Conservation (phyloP, 2,797 vertebrate genomes). For the Bovichtus diacanthus region DNA sequence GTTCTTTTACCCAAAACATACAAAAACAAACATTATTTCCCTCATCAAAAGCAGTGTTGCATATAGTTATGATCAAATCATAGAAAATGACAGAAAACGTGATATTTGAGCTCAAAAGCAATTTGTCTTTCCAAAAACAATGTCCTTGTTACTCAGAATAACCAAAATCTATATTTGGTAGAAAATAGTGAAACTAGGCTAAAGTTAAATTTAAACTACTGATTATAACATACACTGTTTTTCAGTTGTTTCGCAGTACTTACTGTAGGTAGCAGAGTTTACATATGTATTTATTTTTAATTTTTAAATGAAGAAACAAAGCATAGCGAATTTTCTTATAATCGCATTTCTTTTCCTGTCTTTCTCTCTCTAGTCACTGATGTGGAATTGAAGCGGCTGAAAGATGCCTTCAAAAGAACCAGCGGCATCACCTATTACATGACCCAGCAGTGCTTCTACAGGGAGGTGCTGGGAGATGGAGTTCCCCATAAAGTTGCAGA, state of each 20-base stretch:
- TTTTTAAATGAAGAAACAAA: background rate
- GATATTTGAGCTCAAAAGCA: background rate
- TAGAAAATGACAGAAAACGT: too few species aligned
- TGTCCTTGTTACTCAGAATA: background rate
- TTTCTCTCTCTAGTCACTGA: slow-evolving; percentile 90
- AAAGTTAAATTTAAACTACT: background rate
- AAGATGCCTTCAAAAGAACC: slow-evolving; percentile 99
- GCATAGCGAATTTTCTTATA: background rate
- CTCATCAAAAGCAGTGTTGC: background rate
- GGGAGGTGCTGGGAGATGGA: slow-evolving; percentile 97
- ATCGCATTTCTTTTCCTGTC: slow-evolving; percentile 1
- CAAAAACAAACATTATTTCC: background rate
- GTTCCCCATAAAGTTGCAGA: slow-evolving; percentile 98
- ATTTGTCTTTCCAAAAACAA: background rate
- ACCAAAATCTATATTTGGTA: background rate
- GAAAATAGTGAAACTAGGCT: background rate
- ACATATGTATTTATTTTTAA: too few species aligned
- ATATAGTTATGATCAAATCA: too few species aligned
- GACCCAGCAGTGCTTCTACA: slow-evolving; percentile 98
- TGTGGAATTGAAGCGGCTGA: slow-evolving; percentile 96
- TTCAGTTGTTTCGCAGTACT: background rate
- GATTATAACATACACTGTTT: background rate
- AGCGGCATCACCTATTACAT: slow-evolving; percentile 97
- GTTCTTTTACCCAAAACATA: background rate
- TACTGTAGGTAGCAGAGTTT: too few species aligned